phyloP scores from a whole-genome alignment of 2,888 invertebrate genomes.

The Saturnia pavonia region DNA sequence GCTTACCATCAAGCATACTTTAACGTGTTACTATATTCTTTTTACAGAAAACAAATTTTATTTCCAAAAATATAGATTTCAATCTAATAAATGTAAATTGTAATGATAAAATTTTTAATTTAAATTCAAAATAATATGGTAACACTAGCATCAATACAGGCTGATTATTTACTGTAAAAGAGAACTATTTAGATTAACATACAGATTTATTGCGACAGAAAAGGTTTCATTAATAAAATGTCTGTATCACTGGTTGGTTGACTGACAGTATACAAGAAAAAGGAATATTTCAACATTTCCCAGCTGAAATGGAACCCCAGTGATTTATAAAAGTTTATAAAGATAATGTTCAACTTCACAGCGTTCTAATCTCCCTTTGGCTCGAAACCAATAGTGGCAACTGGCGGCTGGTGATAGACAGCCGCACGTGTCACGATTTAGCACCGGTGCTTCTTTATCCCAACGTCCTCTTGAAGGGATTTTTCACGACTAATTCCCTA shows the following conservation, averaged over 20 bases:
- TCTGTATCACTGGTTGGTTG: not conserved
- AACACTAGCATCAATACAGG: too few relatives aligned
- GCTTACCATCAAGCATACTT: too few relatives aligned
- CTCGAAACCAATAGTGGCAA: slow-evolving; percentile 72
- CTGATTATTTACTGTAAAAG: too few relatives aligned
- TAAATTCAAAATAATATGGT: too few relatives aligned
- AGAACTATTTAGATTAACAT: too few relatives aligned
- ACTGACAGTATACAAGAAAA: not conserved
- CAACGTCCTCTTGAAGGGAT: slow-evolving; percentile 59
- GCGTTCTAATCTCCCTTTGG: slow-evolving; percentile 45
- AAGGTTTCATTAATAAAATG: not conserved
- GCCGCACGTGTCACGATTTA: slow-evolving; percentile 76
- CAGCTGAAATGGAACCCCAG: not conserved
- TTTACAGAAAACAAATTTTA: too few relatives aligned
- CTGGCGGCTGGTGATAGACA: slow-evolving; percentile 77
- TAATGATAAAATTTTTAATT: too few relatives aligned
- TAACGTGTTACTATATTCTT: too few relatives aligned
- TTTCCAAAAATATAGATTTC: too few relatives aligned
- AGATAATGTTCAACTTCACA: slow-evolving; percentile 15
- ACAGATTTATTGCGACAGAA: not conserved
- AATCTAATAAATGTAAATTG: too few relatives aligned
- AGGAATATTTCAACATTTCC: not conserved
- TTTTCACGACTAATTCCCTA: slow-evolving; percentile 79
- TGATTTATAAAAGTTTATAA: slow-evolving; percentile 4
- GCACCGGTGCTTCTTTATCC: slow-evolving; percentile 54